A percentile compares a stretch with the other conserved stretches of the same genome.
These are phyloP conservation scores for Caenorhabditis virilis DNA, from an alignment of 2,888 invertebrate genomes.

Conservation along the genomic window DNA sequence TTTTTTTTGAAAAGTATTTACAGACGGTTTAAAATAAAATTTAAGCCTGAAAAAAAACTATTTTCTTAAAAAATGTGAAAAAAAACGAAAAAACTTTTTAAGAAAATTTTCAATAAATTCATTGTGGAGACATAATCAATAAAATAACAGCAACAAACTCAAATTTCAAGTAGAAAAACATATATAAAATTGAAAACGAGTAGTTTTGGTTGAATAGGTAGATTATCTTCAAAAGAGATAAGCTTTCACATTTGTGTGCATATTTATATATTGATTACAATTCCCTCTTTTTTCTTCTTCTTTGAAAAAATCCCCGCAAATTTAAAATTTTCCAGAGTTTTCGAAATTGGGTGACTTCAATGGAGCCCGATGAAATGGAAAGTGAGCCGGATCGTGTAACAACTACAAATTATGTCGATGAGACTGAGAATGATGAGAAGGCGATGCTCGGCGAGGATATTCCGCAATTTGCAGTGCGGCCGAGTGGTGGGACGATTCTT, in stretches of 20 bases:
- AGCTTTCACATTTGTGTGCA: background rate
- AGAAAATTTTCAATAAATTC: too few species aligned
- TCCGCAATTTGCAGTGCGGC: background rate
- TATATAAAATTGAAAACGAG: background rate
- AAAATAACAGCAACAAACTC: too few species aligned
- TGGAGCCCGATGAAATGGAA: conserved; percentile 29
- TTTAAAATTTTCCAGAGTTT: conserved; percentile 11
- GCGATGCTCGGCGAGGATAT: conserved; percentile 1
- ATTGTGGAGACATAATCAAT: too few species aligned
- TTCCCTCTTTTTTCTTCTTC: background rate
- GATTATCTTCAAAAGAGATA: background rate
- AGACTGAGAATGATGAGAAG: conserved; percentile 2
- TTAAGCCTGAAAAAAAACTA: background rate
- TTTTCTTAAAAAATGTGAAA: background rate
- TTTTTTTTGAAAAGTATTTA: too few species aligned
- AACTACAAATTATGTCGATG: conserved; percentile 8
- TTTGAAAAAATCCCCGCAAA: background rate
- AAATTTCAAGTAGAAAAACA: background rate
- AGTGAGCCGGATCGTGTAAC: conserved; percentile 24
- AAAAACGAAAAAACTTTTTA: background rate
- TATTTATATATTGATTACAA: background rate
- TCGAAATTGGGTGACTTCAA: conserved; percentile 15
- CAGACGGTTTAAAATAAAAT: background rate
- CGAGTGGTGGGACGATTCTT: background rate
- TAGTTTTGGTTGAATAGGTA: background rate